These are phyloP conservation scores for Dryas iulia DNA, from an alignment of 1,140 invertebrate species.

Conservation along the genomic window DNA sequence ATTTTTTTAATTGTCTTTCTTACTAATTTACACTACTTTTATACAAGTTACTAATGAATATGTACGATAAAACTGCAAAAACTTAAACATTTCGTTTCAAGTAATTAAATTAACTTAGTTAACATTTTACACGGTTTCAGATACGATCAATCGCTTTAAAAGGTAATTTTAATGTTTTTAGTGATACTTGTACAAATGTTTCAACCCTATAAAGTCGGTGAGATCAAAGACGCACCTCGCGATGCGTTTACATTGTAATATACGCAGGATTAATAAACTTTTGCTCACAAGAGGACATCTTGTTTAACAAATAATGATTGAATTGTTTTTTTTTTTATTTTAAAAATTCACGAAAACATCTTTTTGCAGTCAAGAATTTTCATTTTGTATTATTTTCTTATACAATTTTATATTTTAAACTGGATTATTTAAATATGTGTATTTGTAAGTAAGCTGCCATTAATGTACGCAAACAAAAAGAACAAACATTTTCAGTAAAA, in stretches of 20 bases:
- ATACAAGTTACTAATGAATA: not conserved
- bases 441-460: too few relatives aligned
- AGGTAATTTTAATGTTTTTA: not conserved
- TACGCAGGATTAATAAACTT: conserved; percentile 56
- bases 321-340: not conserved
- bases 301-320: not conserved
- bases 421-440: too few relatives aligned
- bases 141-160: not conserved
- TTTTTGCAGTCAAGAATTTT: too few relatives aligned
- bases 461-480: too few relatives aligned
- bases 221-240: conserved; percentile 71
- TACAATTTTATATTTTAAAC: too few relatives aligned
- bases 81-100: not conserved
- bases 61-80: not conserved
- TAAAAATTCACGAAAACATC: too few relatives aligned
- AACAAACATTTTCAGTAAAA: too few relatives aligned
- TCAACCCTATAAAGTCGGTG: conserved; percentile 45
- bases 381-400: too few relatives aligned
- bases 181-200: not conserved
- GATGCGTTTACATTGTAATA: conserved; percentile 66
- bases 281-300: not conserved
- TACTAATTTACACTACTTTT: not conserved
- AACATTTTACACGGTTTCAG: not conserved
- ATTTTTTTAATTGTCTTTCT: not conserved
- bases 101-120: not conserved